phyloP scores from a whole-genome alignment of 2,888 invertebrate species.

The Tachina lurida region DNA sequence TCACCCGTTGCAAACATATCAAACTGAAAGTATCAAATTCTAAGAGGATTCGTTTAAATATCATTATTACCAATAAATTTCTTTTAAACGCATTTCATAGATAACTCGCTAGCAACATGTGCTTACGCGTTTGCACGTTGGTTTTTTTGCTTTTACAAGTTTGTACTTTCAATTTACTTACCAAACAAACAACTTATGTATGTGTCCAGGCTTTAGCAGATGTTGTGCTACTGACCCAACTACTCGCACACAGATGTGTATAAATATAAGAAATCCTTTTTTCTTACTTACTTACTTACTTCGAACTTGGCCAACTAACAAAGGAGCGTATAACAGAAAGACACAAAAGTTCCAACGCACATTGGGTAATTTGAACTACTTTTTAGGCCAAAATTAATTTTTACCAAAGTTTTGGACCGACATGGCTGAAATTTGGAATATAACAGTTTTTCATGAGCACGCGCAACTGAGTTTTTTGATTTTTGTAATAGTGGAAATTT shows the following conservation, averaged over 20 bases:
- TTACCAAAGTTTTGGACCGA: too few relatives aligned
- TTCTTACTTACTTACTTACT: constrained; percentile 3
- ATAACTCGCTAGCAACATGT: neutral
- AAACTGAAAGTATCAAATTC: neutral
- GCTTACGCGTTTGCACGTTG: neutral
- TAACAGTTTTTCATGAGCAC: too few relatives aligned
- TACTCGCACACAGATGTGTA: constrained; percentile 48
- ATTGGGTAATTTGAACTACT: too few relatives aligned
- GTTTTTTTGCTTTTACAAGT: neutral
- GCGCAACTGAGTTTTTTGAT: too few relatives aligned
- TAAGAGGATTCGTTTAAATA: neutral
- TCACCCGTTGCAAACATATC: neutral
- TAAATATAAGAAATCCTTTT: constrained; percentile 37
- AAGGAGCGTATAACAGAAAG: constrained; percentile 23
- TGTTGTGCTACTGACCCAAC: constrained; percentile 75
- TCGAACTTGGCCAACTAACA: constrained; percentile 23
- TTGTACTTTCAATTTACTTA: constrained; percentile 29
- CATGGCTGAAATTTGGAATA: too few relatives aligned
- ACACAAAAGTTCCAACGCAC: constrained; percentile 3
- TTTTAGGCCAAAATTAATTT: too few relatives aligned
- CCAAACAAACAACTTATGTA: constrained; percentile 10
- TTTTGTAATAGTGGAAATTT: too few relatives aligned
- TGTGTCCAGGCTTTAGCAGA: constrained; percentile 71
- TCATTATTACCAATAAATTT: neutral
- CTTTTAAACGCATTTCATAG: constrained; percentile 10